These are phyloP conservation scores for Sapajus apella DNA, from an alignment of 2,113 vertebrate species.

Conservation along the genomic window DNA sequence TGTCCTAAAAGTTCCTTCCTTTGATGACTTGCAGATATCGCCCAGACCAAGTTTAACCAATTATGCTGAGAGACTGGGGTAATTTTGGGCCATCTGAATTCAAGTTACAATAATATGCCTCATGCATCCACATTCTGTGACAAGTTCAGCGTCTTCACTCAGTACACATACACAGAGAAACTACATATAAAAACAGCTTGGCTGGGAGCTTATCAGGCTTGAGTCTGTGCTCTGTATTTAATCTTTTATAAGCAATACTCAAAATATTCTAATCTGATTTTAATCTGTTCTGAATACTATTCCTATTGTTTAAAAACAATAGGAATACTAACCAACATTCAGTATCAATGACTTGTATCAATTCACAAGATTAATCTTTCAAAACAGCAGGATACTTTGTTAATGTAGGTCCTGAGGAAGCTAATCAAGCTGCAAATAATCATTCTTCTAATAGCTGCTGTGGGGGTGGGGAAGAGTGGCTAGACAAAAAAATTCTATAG, in stretches of 20 bases:
- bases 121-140: background rate
- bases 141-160: background rate
- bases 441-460: background rate
- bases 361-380: slow-evolving; percentile 47
- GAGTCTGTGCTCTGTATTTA: slow-evolving; percentile 21
- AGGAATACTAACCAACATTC: background rate
- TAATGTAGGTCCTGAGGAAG: slow-evolving; percentile 18
- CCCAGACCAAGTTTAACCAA: background rate
- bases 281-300: slow-evolving; percentile 48
- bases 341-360: slow-evolving; percentile 27
- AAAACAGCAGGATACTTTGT: slow-evolving; percentile 42
- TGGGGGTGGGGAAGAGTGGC: background rate
- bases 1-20: background rate
- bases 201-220: background rate
- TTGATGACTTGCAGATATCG: background rate
- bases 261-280: slow-evolving; percentile 44
- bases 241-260: slow-evolving; percentile 61
- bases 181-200: background rate
- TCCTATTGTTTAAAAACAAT: slow-evolving; percentile 48
- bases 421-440: slow-evolving; percentile 12
- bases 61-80: too few relatives aligned
- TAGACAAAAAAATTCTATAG: background rate
- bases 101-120: background rate
- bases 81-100: too few relatives aligned
- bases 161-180: background rate